These are phyloP conservation scores for Schizaphis graminum DNA, from an alignment of 2,888 invertebrate species.

Conservation along the genomic window DNA sequence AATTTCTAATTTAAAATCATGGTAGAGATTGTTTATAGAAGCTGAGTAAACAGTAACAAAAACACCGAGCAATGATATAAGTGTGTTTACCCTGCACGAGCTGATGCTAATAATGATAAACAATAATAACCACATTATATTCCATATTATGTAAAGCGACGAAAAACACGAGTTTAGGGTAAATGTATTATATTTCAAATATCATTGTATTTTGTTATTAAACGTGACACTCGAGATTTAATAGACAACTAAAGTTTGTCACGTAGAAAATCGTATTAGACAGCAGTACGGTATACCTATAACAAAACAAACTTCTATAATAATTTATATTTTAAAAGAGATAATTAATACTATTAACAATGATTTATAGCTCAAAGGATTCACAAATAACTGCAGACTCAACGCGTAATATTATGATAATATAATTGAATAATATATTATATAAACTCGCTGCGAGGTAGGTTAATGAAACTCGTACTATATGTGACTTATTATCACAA, in stretches of 20 bases:
- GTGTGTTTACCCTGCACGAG: slow-evolving; percentile 16
- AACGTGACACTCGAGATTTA: neutral
- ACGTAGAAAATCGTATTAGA: neutral
- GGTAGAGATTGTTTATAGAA: slow-evolving; percentile 16
- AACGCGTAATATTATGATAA: neutral
- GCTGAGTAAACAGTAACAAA: slow-evolving; percentile 1
- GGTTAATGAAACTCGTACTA: neutral
- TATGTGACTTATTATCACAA: neutral
- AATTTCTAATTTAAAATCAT: slow-evolving; percentile 15
- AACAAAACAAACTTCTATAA: neutral
- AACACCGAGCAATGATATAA: neutral
- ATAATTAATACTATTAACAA: neutral
- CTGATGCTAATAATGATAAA: slow-evolving; percentile 7
- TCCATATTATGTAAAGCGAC: neutral
- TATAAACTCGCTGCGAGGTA: neutral
- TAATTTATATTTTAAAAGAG: slow-evolving; percentile 1
- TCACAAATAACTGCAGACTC: neutral
- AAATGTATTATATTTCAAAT: neutral
- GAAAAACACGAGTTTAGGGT: slow-evolving; percentile 11
- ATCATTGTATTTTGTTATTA: neutral
- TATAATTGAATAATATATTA: neutral
- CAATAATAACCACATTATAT: neutral
- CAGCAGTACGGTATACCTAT: neutral
- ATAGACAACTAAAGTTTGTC: neutral
- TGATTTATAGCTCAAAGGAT: neutral